Percentiles rank a stretch among this genome's conserved stretches.
Conservation (phyloP, 2,113 vertebrate genomes). For the Hypanus sabinus region DNA sequence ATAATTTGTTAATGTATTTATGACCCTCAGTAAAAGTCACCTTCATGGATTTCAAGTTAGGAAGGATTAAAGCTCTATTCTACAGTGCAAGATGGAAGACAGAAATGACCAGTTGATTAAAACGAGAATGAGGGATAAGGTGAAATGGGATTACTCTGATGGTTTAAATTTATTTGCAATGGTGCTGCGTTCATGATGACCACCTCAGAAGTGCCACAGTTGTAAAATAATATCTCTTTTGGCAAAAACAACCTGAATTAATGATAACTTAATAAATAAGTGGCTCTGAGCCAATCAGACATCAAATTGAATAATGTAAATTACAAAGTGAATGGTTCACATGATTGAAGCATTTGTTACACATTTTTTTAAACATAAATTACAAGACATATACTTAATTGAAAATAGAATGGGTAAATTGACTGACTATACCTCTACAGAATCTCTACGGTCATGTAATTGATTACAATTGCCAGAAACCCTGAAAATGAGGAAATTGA, state of each 20-base stretch:
- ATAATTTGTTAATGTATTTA: not conserved
- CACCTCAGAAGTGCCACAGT: not conserved
- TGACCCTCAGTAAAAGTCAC: not conserved
- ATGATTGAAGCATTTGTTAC: not conserved
- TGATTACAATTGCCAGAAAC: not conserved
- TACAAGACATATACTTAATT: not conserved
- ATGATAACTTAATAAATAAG: not conserved
- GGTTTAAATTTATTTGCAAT: no score
- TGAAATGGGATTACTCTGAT: no score
- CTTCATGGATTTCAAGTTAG: not conserved
- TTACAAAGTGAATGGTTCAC: not conserved
- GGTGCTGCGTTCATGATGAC: not conserved
- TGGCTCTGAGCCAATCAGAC: not conserved
- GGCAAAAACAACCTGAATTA: not conserved
- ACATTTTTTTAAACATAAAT: not conserved
- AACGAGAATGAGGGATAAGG: no score
- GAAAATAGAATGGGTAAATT: not conserved
- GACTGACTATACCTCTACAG: not conserved
- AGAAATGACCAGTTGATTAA: no score
- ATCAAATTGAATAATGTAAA: not conserved
- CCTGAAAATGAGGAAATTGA: not conserved
- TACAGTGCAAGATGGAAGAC: no score
- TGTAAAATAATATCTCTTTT: not conserved
- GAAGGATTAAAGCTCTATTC: no score
- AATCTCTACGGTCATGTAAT: not conserved